These are phyloP conservation scores for Chrysolina oricalcia DNA, from an alignment of 2,888 invertebrate species.

Conservation along the genomic window DNA sequence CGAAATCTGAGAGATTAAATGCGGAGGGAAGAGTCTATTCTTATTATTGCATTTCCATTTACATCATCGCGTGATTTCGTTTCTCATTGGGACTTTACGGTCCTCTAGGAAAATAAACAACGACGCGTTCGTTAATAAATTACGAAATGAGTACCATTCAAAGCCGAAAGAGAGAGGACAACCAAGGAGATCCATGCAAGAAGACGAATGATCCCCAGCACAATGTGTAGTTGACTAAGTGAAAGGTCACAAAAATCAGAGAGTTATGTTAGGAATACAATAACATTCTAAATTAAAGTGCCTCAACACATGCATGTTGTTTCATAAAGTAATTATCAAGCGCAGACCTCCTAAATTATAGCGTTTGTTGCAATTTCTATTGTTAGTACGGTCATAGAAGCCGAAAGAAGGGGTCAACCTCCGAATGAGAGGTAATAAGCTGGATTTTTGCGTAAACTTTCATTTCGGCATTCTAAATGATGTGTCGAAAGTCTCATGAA, in stretches of 20 bases:
- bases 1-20: too few species aligned
- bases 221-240: conserved; percentile 62
- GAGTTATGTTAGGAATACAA: conserved; percentile 67
- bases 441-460: too few species aligned
- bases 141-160: conserved; percentile 66
- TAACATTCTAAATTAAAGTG: conserved; percentile 64
- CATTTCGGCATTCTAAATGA: too few species aligned
- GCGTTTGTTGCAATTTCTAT: conserved; percentile 54
- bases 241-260: conserved; percentile 68
- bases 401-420: too few species aligned
- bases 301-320: conserved; percentile 55
- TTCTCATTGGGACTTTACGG: conserved; percentile 62
- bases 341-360: conserved; percentile 52
- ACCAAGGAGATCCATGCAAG: conserved; percentile 68
- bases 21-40: too few species aligned
- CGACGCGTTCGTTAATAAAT: conserved; percentile 62
- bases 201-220: conserved; percentile 64
- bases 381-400: too few species aligned
- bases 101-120: conserved; percentile 63
- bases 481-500: too few species aligned
- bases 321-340: conserved; percentile 57
- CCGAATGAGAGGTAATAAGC: too few species aligned
- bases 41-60: neutral
- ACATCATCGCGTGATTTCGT: conserved; percentile 47
- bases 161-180: conserved; percentile 68